Percentiles rank a stretch among this genome's conserved stretches.
Conservation (phyloP, 2,797 vertebrate genomes). For the Acipenser oxyrinchus region DNA sequence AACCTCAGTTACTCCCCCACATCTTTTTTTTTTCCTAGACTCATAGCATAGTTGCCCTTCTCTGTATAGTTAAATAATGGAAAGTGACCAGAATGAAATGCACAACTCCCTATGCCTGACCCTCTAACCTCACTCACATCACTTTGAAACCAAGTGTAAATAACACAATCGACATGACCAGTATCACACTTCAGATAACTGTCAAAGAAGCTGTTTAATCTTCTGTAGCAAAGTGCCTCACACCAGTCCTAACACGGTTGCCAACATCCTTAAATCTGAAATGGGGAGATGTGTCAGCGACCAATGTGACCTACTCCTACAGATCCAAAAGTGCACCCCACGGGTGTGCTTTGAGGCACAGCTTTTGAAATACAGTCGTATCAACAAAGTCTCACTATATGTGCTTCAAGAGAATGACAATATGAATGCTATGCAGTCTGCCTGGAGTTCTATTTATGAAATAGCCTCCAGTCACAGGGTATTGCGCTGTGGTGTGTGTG, state of each 20-base stretch:
- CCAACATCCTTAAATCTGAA: background rate
- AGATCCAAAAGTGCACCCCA: background rate
- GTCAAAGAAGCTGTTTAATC: no score
- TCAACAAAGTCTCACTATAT: background rate
- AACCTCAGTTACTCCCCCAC: no score
- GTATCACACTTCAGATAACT: no score
- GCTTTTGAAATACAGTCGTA: background rate
- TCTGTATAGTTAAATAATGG: no score
- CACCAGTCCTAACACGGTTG: background rate
- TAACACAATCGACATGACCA: no score
- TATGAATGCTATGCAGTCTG: background rate
- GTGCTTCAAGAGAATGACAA: background rate
- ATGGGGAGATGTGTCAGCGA: background rate
- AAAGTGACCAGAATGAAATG: no score
- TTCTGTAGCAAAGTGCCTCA: no score
- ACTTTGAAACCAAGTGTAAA: no score
- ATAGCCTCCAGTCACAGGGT: background rate
- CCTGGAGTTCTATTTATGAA: background rate
- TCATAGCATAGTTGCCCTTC: no score
- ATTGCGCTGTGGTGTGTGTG: background rate
- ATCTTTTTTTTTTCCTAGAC: no score
- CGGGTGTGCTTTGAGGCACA: background rate
- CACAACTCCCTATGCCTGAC: no score
- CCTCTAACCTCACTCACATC: no score
- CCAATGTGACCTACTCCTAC: background rate